Conservation (phyloP, 2,113 vertebrate genomes). For the Atrichornis clamosus region DNA sequence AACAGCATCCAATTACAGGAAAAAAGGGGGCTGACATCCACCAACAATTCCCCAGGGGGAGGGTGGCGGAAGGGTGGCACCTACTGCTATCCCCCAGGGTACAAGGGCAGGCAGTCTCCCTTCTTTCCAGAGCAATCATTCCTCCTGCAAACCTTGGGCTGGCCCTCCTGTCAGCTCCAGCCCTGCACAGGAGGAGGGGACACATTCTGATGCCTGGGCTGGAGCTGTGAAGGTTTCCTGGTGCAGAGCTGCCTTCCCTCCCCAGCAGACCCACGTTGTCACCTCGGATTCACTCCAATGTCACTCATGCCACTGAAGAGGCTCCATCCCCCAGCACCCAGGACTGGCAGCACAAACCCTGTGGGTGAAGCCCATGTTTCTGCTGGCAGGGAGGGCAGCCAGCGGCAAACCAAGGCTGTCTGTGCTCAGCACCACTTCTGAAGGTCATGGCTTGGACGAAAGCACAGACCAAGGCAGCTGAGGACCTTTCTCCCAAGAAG, state of each 20-base stretch:
- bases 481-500: neutral
- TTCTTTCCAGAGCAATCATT: neutral
- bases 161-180: neutral
- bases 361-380: neutral
- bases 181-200: neutral
- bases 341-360: neutral
- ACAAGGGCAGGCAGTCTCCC: neutral
- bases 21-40: neutral
- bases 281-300: neutral
- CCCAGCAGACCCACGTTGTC: neutral
- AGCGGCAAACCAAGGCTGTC: neutral
- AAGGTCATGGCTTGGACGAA: neutral
- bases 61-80: neutral
- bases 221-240: neutral
- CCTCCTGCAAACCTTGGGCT: neutral
- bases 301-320: neutral
- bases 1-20: neutral
- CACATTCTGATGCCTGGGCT: neutral
- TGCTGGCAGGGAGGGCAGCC: neutral
- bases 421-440: neutral
- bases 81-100: neutral
- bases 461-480: neutral
- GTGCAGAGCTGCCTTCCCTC: neutral
- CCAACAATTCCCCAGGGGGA: neutral
- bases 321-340: fast-evolving